Conservation (phyloP, 2,888 invertebrate genomes). For the Drosophila mulleri region DNA sequence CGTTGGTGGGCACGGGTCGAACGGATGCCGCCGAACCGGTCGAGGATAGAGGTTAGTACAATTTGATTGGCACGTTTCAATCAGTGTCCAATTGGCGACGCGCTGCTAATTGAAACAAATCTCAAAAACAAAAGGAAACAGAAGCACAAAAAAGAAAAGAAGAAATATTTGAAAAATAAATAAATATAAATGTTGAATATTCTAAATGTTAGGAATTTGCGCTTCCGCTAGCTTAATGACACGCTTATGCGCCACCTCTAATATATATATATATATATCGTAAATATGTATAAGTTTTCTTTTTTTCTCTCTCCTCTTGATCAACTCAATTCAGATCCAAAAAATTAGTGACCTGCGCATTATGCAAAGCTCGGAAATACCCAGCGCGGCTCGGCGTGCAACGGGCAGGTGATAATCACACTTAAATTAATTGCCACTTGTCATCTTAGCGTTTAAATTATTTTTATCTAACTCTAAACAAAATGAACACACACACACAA, state of each 20-base stretch:
- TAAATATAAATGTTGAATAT: conserved; percentile 7
- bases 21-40: conserved; percentile 71
- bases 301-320: background rate
- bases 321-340: conserved; percentile 61
- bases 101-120: conserved; percentile 57
- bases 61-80: conserved; percentile 67
- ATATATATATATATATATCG: background rate
- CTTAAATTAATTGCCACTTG: conserved; percentile 81
- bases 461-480: conserved; percentile 67
- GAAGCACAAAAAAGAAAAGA: background rate
- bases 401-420: conserved; percentile 79
- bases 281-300: conserved; percentile 4
- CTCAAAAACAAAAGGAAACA: conserved; percentile 41
- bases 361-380: conserved; percentile 68
- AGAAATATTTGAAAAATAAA: background rate
- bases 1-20: conserved; percentile 55
- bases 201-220: conserved; percentile 19
- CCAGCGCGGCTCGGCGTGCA: conserved; percentile 61
- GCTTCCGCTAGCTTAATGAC: conserved; percentile 41
- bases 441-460: conserved; percentile 80
- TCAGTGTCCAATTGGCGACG: conserved; percentile 43
- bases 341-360: conserved; percentile 70
- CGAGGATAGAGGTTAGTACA: conserved; percentile 76
- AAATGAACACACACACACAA: conserved; percentile 33
- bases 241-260: conserved; percentile 53